Conservation (phyloP, 2,888 invertebrate species). For the Noctua janthe region DNA sequence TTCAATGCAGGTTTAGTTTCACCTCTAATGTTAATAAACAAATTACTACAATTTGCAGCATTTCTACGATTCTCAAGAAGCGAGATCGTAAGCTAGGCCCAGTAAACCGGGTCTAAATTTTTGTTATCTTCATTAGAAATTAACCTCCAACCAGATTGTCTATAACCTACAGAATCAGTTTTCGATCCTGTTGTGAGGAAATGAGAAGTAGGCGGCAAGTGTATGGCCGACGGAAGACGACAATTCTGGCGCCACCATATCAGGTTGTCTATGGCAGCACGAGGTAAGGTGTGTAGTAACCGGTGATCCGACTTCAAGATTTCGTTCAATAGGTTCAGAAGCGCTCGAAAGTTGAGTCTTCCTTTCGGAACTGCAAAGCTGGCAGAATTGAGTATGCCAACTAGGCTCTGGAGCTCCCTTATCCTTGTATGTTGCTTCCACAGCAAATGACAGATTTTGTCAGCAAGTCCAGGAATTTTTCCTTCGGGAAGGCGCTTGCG, state of each 20-base stretch:
- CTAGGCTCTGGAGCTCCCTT: no score
- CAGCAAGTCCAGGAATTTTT: no score
- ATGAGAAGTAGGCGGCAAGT: not conserved
- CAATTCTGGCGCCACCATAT: conserved; percentile 6
- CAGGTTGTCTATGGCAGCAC: not conserved
- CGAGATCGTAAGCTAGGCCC: not conserved
- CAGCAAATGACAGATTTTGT: not conserved
- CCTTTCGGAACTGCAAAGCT: not conserved
- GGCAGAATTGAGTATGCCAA: no score
- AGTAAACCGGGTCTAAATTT: conserved; percentile 5
- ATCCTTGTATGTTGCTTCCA: no score
- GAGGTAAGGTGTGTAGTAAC: conserved; percentile 1
- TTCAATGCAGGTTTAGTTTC: not conserved
- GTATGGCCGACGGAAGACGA: not conserved
- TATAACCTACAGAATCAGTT: not conserved
- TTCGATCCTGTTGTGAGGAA: not conserved
- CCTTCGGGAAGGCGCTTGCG: not conserved
- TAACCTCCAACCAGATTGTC: not conserved
- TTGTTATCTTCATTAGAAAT: not conserved
- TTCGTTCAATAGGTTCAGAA: not conserved
- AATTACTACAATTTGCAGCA: not conserved
- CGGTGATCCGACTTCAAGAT: conserved; percentile 10
- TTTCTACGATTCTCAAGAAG: conserved; percentile 6
- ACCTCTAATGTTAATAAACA: not conserved
- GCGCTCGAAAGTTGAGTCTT: not conserved